Evolutionary conservation across 2,113 vertebrate genomes (phyloP).

Genomic region (Myrmecobius fasciatus): DNA sequence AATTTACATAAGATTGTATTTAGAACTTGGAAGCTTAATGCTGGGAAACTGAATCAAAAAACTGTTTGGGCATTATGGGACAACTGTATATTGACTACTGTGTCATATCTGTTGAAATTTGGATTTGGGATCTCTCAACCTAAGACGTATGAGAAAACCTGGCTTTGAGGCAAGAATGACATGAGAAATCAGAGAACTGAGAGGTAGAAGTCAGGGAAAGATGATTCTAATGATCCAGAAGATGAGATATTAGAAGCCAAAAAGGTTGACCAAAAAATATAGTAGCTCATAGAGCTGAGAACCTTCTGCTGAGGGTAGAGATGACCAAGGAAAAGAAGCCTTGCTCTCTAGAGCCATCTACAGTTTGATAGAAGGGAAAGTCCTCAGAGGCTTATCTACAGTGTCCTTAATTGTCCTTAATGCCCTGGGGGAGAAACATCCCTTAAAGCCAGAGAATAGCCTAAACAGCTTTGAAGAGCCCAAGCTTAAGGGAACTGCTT

Average conservation of each 20-base stretch:
- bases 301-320: neutral
- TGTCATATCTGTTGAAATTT: neutral
- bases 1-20: neutral
- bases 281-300: neutral
- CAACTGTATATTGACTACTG: neutral
- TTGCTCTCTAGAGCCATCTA: neutral
- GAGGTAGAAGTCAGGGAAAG: neutral
- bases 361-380: neutral
- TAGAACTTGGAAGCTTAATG: neutral
- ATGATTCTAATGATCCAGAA: neutral
- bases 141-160: neutral
- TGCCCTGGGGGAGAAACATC: neutral
- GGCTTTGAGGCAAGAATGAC: neutral
- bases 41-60: neutral
- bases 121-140: neutral
- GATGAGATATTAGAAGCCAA: neutral
- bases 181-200: neutral
- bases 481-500: neutral
- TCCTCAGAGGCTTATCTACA: neutral
- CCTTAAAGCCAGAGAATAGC: neutral
- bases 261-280: neutral
- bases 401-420: neutral
- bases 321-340: neutral
- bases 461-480: neutral
- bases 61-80: neutral